Percentiles rank a stretch among this genome's conserved stretches.
Conservation (phyloP, 2,888 invertebrate genomes). For the Synanthedon formicaeformis region DNA sequence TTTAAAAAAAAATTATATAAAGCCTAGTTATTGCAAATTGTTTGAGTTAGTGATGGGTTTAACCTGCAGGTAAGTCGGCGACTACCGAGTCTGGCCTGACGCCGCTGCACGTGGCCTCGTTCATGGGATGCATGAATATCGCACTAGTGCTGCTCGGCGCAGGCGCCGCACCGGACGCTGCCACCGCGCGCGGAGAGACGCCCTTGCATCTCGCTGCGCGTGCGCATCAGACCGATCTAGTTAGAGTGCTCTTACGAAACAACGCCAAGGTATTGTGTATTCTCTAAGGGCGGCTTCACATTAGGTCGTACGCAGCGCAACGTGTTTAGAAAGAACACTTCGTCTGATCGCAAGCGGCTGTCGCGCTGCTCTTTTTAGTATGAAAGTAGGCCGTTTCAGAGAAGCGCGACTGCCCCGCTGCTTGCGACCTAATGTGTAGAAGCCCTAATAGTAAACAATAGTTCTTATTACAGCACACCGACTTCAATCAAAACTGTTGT, state of each 20-base stretch:
- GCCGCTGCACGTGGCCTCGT: constrained; percentile 96
- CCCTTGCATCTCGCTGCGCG: constrained; percentile 91
- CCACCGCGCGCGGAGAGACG: constrained; percentile 91
- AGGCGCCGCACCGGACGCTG: constrained; percentile 73
- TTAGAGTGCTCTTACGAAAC: constrained; percentile 89
- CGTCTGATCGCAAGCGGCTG: too few species aligned
- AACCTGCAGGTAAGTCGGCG: constrained; percentile 69
- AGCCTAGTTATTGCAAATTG: neutral
- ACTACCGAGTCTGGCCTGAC: constrained; percentile 89
- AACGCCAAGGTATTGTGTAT: constrained; percentile 75
- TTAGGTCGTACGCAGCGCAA: too few species aligned
- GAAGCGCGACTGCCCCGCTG: too few species aligned
- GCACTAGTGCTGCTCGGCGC: constrained; percentile 77
- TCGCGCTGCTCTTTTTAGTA: too few species aligned
- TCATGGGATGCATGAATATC: constrained; percentile 99
- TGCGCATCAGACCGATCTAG: constrained; percentile 93
- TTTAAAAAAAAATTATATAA: too few species aligned
- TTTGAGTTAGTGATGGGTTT: neutral
- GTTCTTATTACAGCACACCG: too few species aligned
- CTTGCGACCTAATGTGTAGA: too few species aligned
- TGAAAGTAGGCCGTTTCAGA: too few species aligned
- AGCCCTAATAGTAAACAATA: too few species aligned
- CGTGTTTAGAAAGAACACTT: too few species aligned
- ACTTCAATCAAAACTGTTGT: too few species aligned
- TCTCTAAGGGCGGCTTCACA: too few species aligned